Conservation (phyloP, 2,113 vertebrate genomes). For the Ageneiosus marmoratus region DNA sequence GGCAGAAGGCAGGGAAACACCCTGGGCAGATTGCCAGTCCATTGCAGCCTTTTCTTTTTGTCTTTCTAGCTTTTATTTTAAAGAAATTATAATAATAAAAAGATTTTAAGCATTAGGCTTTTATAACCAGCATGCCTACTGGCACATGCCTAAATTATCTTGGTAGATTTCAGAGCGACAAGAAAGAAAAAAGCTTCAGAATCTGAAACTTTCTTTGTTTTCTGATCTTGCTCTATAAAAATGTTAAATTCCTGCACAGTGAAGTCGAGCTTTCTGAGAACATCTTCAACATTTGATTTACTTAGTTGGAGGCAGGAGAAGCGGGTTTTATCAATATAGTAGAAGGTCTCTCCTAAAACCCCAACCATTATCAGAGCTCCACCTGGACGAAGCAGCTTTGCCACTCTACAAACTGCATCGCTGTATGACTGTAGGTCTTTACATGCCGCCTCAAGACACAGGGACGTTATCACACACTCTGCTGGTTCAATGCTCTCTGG, state of each 20-base stretch:
- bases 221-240: background rate
- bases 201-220: background rate
- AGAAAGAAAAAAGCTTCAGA: conserved; percentile 39
- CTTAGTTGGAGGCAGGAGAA: conserved; percentile 66
- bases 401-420: conserved; percentile 49
- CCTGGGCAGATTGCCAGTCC: too few species aligned
- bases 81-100: too few species aligned
- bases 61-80: background rate
- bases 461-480: conserved; percentile 62
- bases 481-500: conserved; percentile 35
- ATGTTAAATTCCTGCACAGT: conserved; percentile 44
- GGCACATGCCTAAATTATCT: background rate
- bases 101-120: background rate
- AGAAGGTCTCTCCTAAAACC: conserved; percentile 58
- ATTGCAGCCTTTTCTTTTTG: too few species aligned
- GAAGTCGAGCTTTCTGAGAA: conserved; percentile 54
- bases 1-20: too few species aligned
- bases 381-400: conserved; percentile 60
- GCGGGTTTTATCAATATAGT: conserved; percentile 54
- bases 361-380: conserved; percentile 66
- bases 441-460: conserved; percentile 70
- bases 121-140: too few species aligned
- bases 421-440: conserved; percentile 60
- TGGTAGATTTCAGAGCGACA: conserved; percentile 38
- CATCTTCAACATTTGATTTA: conserved; percentile 38